These are phyloP conservation scores for Agrypnia vestita DNA, from an alignment of 1,140 invertebrate species.

Conservation along the genomic window DNA sequence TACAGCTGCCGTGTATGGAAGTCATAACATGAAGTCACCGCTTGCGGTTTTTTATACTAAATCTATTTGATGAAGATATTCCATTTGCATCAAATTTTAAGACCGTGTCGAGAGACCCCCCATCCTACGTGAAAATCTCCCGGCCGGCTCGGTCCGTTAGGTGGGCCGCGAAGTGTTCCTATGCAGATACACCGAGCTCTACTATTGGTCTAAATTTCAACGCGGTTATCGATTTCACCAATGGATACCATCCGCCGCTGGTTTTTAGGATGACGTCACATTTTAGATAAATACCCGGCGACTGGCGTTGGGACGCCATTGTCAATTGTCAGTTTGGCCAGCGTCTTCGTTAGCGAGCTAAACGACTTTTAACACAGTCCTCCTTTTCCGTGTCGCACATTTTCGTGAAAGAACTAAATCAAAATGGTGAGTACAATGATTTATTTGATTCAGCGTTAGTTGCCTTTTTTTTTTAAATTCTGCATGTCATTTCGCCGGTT, in stretches of 20 bases:
- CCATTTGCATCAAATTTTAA: slow-evolving; percentile 21
- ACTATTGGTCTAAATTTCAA: slow-evolving; percentile 8
- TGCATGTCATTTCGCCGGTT: background rate
- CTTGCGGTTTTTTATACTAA: background rate
- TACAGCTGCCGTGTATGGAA: background rate
- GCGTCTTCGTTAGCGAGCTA: slow-evolving; percentile 41
- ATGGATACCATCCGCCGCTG: background rate
- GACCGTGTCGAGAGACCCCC: background rate
- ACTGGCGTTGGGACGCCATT: slow-evolving; percentile 21
- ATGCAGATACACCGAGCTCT: slow-evolving; percentile 19
- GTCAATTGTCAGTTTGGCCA: slow-evolving; percentile 52
- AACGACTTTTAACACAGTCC: slow-evolving; percentile 34
- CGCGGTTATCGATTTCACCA: slow-evolving; percentile 26
- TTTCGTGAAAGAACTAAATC: slow-evolving; percentile 17
- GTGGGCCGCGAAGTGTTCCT: background rate
- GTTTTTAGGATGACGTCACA: slow-evolving; percentile 38
- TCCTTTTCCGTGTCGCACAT: background rate
- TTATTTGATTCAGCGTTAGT: background rate
- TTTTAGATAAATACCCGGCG: slow-evolving; percentile 16
- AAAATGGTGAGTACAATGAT: slow-evolving; percentile 48
- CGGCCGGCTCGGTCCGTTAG: background rate
- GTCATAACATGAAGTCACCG: slow-evolving; percentile 6
- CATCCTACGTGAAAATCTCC: background rate
- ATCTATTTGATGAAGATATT: background rate
- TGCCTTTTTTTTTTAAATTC: no score